These are phyloP conservation scores for Marasmarcha lunaedactyla DNA, from an alignment of 2,888 invertebrate genomes.

Conservation along the genomic window DNA sequence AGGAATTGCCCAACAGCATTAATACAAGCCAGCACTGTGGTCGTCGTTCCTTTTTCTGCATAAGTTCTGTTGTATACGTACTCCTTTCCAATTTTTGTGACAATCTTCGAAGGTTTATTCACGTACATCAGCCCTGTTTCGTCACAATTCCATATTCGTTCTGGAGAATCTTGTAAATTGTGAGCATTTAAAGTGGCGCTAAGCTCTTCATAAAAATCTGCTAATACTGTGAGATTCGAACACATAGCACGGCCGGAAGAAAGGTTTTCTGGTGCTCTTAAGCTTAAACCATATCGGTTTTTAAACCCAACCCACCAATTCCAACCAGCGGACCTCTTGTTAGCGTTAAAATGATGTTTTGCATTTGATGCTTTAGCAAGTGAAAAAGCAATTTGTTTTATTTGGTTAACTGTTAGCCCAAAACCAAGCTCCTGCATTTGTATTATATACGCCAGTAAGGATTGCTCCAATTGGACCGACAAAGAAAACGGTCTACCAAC, in stretches of 20 bases:
- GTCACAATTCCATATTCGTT: conserved; percentile 16
- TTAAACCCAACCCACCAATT: conserved; percentile 13
- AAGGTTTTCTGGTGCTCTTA: conserved; percentile 13
- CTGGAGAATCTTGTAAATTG: no score
- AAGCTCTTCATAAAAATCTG: conserved; percentile 7
- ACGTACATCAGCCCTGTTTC: conserved; percentile 17
- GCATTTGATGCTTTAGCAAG: conserved; percentile 8
- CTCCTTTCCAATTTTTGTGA: conserved; percentile 15
- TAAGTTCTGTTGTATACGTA: conserved; percentile 14
- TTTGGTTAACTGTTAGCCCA: no score
- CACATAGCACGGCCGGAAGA: conserved; percentile 10
- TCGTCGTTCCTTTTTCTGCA: conserved; percentile 16
- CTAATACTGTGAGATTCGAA: no score
- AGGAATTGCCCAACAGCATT: conserved; percentile 11
- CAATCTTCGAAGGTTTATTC: conserved; percentile 15
- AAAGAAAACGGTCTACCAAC: neutral
- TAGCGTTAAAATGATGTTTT: conserved; percentile 8
- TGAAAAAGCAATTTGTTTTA: conserved; percentile 8
- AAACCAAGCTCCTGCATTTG: conserved; percentile 12
- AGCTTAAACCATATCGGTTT: conserved; percentile 11
- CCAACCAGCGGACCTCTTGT: conserved; percentile 10
- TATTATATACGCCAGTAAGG: conserved; percentile 7
- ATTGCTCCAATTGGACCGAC: conserved; percentile 3
- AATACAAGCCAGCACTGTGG: no score
- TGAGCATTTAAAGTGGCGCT: no score